Percentiles rank a stretch among this genome's conserved stretches.
Conservation (phyloP, 1,140 invertebrate genomes). For the Plodia interpunctella region DNA sequence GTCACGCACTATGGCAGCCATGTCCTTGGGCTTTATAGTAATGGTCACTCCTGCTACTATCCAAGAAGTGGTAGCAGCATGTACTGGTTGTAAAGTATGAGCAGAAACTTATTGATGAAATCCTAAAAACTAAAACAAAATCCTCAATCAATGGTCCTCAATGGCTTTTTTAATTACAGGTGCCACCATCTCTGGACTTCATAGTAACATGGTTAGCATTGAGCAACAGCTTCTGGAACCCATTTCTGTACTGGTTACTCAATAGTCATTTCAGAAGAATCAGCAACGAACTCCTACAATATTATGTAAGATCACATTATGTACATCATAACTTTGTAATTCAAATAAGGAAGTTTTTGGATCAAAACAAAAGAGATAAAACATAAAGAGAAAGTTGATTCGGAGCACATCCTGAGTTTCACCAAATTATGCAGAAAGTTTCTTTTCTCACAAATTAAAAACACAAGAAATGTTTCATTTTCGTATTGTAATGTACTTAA, state of each 20-base stretch:
- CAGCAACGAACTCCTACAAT: conserved; percentile 84
- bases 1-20: conserved; percentile 91
- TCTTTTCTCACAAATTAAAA: background rate
- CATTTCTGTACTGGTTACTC: conserved; percentile 91
- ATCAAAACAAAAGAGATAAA: conserved; percentile 12
- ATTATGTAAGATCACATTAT: conserved; percentile 79
- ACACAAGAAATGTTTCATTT: background rate
- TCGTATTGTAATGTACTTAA: conserved; percentile 6
- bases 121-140: too few species aligned
- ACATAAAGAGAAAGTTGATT: background rate
- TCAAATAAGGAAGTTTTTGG: background rate
- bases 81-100: conserved; percentile 84
- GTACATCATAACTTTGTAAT: background rate
- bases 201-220: conserved; percentile 89
- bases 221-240: conserved; percentile 93
- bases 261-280: conserved; percentile 90
- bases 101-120: too few species aligned
- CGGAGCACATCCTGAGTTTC: background rate
- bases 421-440: conserved; percentile 3
- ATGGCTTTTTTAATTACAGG: conserved; percentile 69
- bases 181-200: conserved; percentile 88
- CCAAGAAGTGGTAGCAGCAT: conserved; percentile 91
- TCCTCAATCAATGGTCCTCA: too few species aligned
- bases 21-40: conserved; percentile 92
- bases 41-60: conserved; percentile 93